Evolutionary conservation across 2,797 vertebrate genomes (phyloP).

Genomic region (Carapus acus): DNA sequence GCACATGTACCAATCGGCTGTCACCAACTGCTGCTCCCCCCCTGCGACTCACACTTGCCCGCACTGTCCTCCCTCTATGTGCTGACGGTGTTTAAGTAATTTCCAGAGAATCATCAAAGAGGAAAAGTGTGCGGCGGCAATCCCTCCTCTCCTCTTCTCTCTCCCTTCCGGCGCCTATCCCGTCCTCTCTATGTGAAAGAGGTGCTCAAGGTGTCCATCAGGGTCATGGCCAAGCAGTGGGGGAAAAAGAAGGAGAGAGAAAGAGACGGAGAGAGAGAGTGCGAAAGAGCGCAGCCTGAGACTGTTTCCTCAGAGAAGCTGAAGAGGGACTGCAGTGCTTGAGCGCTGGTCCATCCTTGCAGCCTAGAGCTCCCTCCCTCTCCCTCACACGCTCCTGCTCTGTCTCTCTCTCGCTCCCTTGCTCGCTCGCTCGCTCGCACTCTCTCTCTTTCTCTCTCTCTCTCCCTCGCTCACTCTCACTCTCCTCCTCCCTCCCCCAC

Average conservation of each 20-base stretch:
- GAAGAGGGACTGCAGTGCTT: slow-evolving; percentile 72
- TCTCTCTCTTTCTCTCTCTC: slow-evolving; percentile 25
- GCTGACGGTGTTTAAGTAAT: slow-evolving; percentile 57
- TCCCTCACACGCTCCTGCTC: slow-evolving; percentile 47
- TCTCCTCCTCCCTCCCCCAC: slow-evolving; percentile 25
- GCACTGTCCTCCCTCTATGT: slow-evolving; percentile 35
- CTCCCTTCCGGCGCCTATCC: slow-evolving; percentile 16
- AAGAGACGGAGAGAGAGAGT: slow-evolving; percentile 30
- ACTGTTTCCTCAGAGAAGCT: slow-evolving; percentile 63
- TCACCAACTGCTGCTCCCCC: slow-evolving; percentile 40
- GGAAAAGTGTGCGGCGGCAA: slow-evolving; percentile 50
- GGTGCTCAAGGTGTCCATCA: slow-evolving; percentile 50
- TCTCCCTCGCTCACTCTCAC: slow-evolving; percentile 40
- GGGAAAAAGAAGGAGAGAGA: slow-evolving; percentile 27
- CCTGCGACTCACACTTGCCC: slow-evolving; percentile 30
- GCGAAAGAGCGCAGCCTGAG: slow-evolving; percentile 31
- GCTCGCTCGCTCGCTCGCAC: slow-evolving; percentile 10
- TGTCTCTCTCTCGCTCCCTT: slow-evolving; percentile 38
- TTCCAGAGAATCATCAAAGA: slow-evolving; percentile 62
- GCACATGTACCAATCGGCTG: slow-evolving; percentile 32
- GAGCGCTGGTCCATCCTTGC: slow-evolving; percentile 65
- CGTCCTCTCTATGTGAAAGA: slow-evolving; percentile 56
- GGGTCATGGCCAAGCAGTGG: slow-evolving; percentile 51
- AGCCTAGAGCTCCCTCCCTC: slow-evolving; percentile 66
- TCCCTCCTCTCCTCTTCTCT: slow-evolving; percentile 36